Base-by-base conservation (phyloP, 2,113 vertebrate genomes). In the Pterocles burchelli region DNA sequence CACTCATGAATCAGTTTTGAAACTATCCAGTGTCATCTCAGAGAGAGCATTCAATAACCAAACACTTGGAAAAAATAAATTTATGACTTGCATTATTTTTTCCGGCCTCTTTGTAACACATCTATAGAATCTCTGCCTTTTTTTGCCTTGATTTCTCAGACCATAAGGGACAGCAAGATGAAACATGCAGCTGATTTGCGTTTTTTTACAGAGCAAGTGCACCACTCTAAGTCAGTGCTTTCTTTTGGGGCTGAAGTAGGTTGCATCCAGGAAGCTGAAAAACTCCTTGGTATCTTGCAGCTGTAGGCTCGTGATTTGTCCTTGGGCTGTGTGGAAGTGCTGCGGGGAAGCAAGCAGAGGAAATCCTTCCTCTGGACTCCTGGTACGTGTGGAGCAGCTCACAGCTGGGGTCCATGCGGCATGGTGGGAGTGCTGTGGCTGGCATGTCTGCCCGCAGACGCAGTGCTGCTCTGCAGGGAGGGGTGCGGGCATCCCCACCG, bases 361-460 rank as follows among this genome's bases (percentile, higher is more conserved):
- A 97, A 94, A 82, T 92, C 74, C 95, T 97, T 96, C 93, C 88
- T 96, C 13, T 25, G 13, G 7, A 19, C 19, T 76, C 8, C 54
- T 29, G 5, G 52, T 85, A 94, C 78, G 85, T 92, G 89, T 89
- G 89, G 76, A 89, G 71, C 89, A 8, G 89, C 79, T 83, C 95
- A 11, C 95, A 73, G 85, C 89, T 15, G 72, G 94, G 68, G 29
- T 72, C 88, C 36, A 7, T 1, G 55, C 43, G 73, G 33, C 52
- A 24, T 14, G 78, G 83, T 8, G 46, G n/a, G 43, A 61, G 58
- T 8, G 6, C 61, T 16, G 22, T 16, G 66, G 85, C 70, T 2
- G 5, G 55, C 59, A 58, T 59, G 92, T 80, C 88, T 92, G 89
- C 55, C 67, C 1, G 29, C 94, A 78, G 74, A 24, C 88, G 70